Percentiles rank a stretch among this genome's conserved stretches.
phyloP scores from a whole-genome alignment of 2,113 vertebrate genomes.

The Centropristis striata region DNA sequence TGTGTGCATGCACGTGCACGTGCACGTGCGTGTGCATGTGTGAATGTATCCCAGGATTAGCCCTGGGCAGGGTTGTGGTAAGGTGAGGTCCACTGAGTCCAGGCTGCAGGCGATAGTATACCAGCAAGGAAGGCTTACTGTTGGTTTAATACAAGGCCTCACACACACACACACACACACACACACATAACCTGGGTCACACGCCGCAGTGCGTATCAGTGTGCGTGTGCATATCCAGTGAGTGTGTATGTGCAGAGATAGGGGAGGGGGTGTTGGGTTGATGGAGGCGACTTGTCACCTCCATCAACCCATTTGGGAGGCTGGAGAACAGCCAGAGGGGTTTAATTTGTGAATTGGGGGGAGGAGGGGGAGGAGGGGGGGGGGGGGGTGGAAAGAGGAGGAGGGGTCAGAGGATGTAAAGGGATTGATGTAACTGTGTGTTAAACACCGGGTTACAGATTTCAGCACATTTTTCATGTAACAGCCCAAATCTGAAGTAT shows the following conservation, averaged over 20 bases:
- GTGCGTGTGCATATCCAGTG: background rate
- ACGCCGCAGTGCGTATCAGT: slow-evolving; percentile 19
- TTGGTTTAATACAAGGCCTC: slow-evolving; percentile 41
- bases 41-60: slow-evolving; percentile 30
- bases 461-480: background rate
- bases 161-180: slow-evolving; percentile 11
- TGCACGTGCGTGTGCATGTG: background rate
- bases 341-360: slow-evolving; percentile 41
- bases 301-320: slow-evolving; percentile 51
- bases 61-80: slow-evolving; percentile 50
- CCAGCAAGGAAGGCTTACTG: slow-evolving; percentile 44
- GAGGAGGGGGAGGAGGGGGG: background rate
- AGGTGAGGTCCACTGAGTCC: slow-evolving; percentile 55
- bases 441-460: background rate
- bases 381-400: background rate
- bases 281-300: slow-evolving; percentile 60
- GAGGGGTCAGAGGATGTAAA: background rate
- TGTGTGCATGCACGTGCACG: slow-evolving; percentile 1
- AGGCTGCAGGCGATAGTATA: slow-evolving; percentile 34
- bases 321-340: slow-evolving; percentile 47
- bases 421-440: background rate
- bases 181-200: slow-evolving; percentile 11
- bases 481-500: background rate
- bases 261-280: slow-evolving; percentile 32
- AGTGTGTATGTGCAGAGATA: slow-evolving; percentile 3